Evolutionary conservation across 1,140 invertebrate species (phyloP), one percentile per base, ranked within the genome.

Genomic region (Ceratosolen fusciceps): DNA sequence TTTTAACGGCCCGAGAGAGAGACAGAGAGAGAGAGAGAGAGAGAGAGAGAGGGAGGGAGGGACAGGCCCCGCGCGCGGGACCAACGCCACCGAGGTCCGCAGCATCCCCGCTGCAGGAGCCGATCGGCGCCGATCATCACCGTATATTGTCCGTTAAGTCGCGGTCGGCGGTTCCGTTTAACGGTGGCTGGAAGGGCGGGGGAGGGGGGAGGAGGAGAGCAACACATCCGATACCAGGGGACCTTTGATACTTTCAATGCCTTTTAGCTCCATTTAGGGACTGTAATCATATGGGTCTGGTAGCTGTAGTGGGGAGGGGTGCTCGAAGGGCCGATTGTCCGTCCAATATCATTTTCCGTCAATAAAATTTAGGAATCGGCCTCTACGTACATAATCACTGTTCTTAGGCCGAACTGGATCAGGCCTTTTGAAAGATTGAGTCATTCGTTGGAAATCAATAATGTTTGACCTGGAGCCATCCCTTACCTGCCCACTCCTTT

Each of bases 361-460:
- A 79, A 73, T 65, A 65, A 79, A 79, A 79, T 79, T 62, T 67
- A 56, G 71, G 77, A 79, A 79, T 74, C 71, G 71, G 19, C 10
- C 31, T 65, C 37, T 74, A n/a, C n/a, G 67, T 74, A 49, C 58
- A 49, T 74, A 79, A 79, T 72, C 72, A 74, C 77, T 49, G 71
- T 47, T 56, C 43, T 79, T 43, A 1, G 2, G 14, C 10, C n/a
- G n/a, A n/a, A n/a, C n/a, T n/a, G 16, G 52, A 19, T 0, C 19
- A 16, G 19, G 43, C 37, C 37, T 24, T 71, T 31, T 65, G 10
- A 65, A 39, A n/a, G 72, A 68, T 74, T 79, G 60, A 79, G 72
- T 74, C 77, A 74, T 74, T 79, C 52, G 26, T 16, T 74, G 71
- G 71, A 74, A 79, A 79, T 79, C 72, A 79, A 79, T 79, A 79